Evolutionary conservation across 1,140 invertebrate genomes (phyloP).

Genomic region (Ceratina calcarata): DNA sequence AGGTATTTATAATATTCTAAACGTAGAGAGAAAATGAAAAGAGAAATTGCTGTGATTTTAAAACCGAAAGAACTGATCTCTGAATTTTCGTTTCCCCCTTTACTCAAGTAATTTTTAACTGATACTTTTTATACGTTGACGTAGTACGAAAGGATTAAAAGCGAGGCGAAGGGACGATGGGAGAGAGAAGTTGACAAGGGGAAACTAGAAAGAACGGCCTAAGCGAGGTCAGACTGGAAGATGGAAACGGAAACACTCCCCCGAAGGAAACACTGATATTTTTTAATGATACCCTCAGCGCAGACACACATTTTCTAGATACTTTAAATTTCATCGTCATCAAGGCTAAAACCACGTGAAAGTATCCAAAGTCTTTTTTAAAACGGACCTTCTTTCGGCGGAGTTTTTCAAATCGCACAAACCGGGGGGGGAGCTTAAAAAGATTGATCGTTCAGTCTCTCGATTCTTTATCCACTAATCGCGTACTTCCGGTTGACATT

Average conservation of each 20-base stretch:
- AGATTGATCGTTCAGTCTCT: constrained; percentile 7
- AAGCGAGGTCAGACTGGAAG: constrained; percentile 48
- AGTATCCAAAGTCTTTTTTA: too few species aligned
- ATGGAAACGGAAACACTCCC: neutral
- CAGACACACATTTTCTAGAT: neutral
- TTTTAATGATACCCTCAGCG: neutral
- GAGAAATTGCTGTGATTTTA: too few species aligned
- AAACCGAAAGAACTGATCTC: too few species aligned
- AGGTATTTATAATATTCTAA: neutral
- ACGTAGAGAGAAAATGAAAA: constrained; percentile 3
- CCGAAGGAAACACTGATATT: constrained; percentile 9
- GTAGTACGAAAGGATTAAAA: constrained; percentile 11
- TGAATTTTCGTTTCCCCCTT: too few species aligned
- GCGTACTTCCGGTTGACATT: constrained; percentile 44
- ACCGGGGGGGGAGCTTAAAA: neutral
- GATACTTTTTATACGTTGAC: neutral
- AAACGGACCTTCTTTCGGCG: neutral
- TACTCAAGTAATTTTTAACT: neutral
- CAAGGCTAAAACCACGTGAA: neutral
- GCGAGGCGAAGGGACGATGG: neutral
- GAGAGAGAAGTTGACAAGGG: neutral
- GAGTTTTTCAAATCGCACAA: constrained; percentile 9
- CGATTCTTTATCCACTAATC: constrained; percentile 30
- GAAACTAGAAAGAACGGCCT: constrained; percentile 65
- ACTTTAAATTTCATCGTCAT: neutral